A percentile compares a stretch with the other conserved stretches of the same genome.
These are phyloP conservation scores for Eumacrocentrus americanus DNA, from an alignment of 2,888 invertebrate genomes.

Conservation along the genomic window DNA sequence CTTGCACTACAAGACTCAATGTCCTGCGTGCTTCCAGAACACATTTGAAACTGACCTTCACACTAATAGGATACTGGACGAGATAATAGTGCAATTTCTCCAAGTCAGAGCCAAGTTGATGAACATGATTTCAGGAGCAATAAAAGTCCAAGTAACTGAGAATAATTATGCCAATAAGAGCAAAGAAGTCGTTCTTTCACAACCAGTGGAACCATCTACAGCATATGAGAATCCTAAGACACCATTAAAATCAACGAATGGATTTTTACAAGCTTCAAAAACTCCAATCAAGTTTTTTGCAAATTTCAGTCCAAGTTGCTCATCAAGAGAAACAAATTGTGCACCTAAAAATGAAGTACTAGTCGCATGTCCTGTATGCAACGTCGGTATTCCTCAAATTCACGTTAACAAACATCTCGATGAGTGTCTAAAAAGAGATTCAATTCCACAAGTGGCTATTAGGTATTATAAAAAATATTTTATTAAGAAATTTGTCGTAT, in stretches of 20 bases:
- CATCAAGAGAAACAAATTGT: not conserved
- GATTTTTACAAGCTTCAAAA: slow-evolving; percentile 7
- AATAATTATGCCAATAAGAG: not conserved
- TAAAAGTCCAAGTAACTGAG: slow-evolving; percentile 25
- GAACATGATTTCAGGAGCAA: slow-evolving; percentile 42
- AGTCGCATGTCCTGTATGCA: slow-evolving; percentile 63
- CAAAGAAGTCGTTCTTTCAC: no score
- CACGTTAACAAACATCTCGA: slow-evolving; percentile 64
- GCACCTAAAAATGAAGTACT: slow-evolving; percentile 32
- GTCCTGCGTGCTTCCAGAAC: slow-evolving; percentile 63
- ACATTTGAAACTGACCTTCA: slow-evolving; percentile 61
- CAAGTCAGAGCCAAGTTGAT: slow-evolving; percentile 54
- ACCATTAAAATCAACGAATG: not conserved
- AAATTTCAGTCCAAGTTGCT: slow-evolving; percentile 16
- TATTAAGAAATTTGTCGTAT: no score
- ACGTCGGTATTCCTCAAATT: slow-evolving; percentile 56
- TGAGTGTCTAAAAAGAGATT: slow-evolving; percentile 59
- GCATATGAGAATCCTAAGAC: slow-evolving; percentile 28
- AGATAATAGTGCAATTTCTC: slow-evolving; percentile 55
- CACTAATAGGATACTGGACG: slow-evolving; percentile 62
- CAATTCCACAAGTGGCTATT: slow-evolving; percentile 10
- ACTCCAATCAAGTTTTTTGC: slow-evolving; percentile 24
- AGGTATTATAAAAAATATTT: no score
- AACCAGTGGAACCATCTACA: slow-evolving; percentile 32
- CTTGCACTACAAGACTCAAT: slow-evolving; percentile 62